Evolutionary conservation across 2,113 vertebrate species (phyloP).

Genomic region (Tragulus kanchil): DNA sequence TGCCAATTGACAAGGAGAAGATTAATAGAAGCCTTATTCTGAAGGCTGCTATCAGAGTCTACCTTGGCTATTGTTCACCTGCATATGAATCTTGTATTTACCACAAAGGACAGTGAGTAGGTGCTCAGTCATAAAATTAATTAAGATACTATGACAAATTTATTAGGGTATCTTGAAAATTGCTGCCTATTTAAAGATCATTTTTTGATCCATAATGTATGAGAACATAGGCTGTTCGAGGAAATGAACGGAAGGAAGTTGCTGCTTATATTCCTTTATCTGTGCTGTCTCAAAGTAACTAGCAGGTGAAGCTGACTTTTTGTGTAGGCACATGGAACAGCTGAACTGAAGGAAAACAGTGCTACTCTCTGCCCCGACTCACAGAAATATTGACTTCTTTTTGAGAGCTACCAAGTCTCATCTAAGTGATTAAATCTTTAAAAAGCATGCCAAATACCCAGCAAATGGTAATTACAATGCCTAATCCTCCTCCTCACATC

Average conservation of each 20-base stretch:
- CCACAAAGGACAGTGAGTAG: neutral
- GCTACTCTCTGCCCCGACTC: neutral
- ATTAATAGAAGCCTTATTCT: conserved; percentile 13
- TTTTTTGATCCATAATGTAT: conserved; percentile 68
- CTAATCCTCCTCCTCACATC: conserved; percentile 78
- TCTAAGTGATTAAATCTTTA: conserved; percentile 81
- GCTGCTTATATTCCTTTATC: neutral
- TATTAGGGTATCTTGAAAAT: conserved; percentile 54
- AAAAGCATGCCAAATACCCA: conserved; percentile 74
- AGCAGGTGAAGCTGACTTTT: conserved; percentile 51
- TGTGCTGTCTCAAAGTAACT: conserved; percentile 17
- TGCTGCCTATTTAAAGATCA: conserved; percentile 50
- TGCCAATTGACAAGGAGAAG: neutral
- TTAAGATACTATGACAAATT: conserved; percentile 62
- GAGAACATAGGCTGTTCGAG: conserved; percentile 2
- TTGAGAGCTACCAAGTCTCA: conserved; percentile 71
- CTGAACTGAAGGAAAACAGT: conserved; percentile 64
- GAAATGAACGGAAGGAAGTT: conserved; percentile 45
- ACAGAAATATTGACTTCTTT: conserved; percentile 75
- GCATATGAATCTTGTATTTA: neutral
- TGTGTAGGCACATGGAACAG: neutral
- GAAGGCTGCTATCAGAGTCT: neutral
- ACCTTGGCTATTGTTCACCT: neutral
- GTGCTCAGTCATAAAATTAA: conserved; percentile 45
- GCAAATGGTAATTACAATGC: conserved; percentile 82